These are phyloP conservation scores for Pseudocheirus occidentalis DNA, from an alignment of 2,797 vertebrate species.

Conservation along the genomic window DNA sequence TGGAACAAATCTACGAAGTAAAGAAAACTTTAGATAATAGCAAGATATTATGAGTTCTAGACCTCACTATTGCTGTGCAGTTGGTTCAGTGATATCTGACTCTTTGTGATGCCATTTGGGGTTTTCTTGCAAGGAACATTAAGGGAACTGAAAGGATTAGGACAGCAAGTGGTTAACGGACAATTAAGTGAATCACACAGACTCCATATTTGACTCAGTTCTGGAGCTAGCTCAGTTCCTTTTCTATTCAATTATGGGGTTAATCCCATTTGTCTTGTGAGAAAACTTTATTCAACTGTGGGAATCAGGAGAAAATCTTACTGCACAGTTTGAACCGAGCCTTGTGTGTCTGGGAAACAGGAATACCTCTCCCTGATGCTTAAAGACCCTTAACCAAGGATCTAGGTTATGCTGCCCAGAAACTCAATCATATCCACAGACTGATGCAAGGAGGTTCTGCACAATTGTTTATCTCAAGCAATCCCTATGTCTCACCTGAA, in stretches of 20 bases:
- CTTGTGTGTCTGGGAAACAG: not conserved
- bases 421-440: not conserved
- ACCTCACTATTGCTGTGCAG: not conserved
- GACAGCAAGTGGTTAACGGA: not conserved
- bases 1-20: not conserved
- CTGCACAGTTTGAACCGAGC: not conserved
- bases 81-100: not conserved
- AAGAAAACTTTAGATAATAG: not conserved
- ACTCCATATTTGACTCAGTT: not conserved
- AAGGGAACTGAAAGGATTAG: not conserved
- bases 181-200: not conserved
- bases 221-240: not conserved
- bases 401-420: not conserved
- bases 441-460: not conserved
- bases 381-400: not conserved
- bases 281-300: not conserved
- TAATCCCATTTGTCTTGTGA: not conserved
- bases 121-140: not conserved
- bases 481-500: not conserved
- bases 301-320: not conserved
- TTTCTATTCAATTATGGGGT: not conserved
- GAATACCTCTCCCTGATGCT: not conserved
- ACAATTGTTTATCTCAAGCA: not conserved
- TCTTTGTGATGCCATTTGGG: not conserved
- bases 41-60: not conserved